Evolutionary conservation across 2,888 invertebrate genomes (phyloP).

Genomic region (Lochmaea crataegi): DNA sequence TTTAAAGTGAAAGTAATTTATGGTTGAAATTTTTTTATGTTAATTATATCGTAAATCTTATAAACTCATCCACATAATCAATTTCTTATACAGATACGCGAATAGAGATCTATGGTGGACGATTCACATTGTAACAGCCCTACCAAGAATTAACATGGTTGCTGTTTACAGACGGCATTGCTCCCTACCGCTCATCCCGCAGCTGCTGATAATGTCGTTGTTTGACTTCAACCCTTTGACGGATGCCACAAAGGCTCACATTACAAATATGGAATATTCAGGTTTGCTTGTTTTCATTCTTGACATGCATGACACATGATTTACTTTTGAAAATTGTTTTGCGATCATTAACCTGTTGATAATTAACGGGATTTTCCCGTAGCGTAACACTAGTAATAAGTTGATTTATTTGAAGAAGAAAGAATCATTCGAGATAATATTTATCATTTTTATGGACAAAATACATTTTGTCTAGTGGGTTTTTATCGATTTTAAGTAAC

Average conservation of each 20-base stretch:
- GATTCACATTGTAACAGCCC: constrained; percentile 24
- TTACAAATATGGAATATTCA: not conserved
- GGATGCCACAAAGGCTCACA: not conserved
- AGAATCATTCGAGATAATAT: too few relatives aligned
- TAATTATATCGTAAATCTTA: too few relatives aligned
- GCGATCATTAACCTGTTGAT: not conserved
- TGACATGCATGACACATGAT: not conserved
- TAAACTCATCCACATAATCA: not conserved
- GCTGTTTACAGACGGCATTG: constrained; percentile 33
- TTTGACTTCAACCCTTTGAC: constrained; percentile 16
- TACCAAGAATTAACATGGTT: constrained; percentile 32
- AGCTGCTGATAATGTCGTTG: constrained; percentile 34
- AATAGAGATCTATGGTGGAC: constrained; percentile 33
- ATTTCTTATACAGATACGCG: constrained; percentile 9
- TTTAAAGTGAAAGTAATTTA: too few relatives aligned
- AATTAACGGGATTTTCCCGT: not conserved
- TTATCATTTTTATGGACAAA: too few relatives aligned
- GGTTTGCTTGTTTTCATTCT: not conserved
- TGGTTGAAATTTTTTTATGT: too few relatives aligned
- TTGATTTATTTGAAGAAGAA: too few relatives aligned
- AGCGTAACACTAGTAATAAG: too few relatives aligned
- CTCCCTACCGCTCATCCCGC: constrained; percentile 10
- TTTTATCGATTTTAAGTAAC: too few relatives aligned
- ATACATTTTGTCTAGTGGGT: too few relatives aligned
- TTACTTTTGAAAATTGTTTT: not conserved